phyloP scores from a whole-genome alignment of 2,888 invertebrate genomes.

The Nymphalis urticae region DNA sequence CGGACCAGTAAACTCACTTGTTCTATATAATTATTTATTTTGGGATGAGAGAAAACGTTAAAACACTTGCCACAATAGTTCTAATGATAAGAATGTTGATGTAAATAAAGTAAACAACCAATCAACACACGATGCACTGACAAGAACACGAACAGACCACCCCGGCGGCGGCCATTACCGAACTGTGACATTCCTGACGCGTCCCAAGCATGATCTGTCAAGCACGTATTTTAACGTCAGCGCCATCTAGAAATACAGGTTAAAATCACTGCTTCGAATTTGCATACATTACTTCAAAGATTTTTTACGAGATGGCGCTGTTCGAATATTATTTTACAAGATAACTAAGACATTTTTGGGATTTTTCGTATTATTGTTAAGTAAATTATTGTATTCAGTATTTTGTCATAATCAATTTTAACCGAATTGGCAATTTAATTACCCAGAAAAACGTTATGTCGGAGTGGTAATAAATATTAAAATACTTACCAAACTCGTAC shows the following conservation, averaged over 20 bases:
- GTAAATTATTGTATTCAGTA: too few species aligned
- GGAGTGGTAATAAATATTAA: too few species aligned
- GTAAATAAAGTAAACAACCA: conserved; percentile 78
- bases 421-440: not conserved
- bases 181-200: conserved; percentile 60
- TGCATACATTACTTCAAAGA: not conserved
- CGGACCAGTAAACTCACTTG: conserved; percentile 54
- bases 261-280: not conserved
- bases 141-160: conserved; percentile 59
- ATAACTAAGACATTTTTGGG: too few species aligned
- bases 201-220: conserved; percentile 53
- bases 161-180: conserved; percentile 78
- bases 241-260: conserved; percentile 45
- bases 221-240: conserved; percentile 34
- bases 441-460: not conserved
- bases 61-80: conserved; percentile 59
- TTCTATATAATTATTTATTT: conserved; percentile 42
- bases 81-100: conserved; percentile 58
- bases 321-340: too few species aligned
- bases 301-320: conserved; percentile 14
- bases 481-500: not conserved
- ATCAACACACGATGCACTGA: conserved; percentile 56
- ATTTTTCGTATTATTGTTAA: too few species aligned
- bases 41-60: conserved; percentile 46
- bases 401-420: too few species aligned